These are phyloP conservation scores for Ctena decussata DNA, from an alignment of 2,888 invertebrate species.

Conservation along the genomic window DNA sequence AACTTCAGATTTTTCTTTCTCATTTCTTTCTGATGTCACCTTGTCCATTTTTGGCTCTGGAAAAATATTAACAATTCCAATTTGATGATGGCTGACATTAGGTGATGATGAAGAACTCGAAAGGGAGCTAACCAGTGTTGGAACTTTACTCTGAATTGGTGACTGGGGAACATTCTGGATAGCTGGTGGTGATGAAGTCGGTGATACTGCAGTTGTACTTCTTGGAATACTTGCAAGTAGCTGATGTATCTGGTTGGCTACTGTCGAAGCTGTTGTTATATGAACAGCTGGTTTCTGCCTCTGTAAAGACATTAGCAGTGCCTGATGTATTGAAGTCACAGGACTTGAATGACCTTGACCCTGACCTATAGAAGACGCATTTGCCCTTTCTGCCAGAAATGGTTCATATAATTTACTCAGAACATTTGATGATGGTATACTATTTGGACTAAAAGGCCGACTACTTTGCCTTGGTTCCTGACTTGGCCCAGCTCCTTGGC, in stretches of 20 bases:
- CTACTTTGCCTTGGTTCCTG: not conserved
- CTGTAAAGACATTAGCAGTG: not conserved
- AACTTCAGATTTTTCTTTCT: slow-evolving; percentile 16
- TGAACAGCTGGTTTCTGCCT: slow-evolving; percentile 70
- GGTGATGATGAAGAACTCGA: slow-evolving; percentile 67
- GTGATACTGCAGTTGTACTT: not conserved
- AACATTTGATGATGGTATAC: not conserved
- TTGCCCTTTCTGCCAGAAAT: not conserved
- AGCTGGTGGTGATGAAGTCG: slow-evolving; percentile 1
- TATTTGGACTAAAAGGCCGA: not conserved
- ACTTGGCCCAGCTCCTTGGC: not conserved
- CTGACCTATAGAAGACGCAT: not conserved
- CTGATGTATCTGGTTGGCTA: slow-evolving; percentile 84
- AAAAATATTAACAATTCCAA: slow-evolving; percentile 33
- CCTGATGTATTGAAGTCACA: not conserved
- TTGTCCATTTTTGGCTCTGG: not conserved
- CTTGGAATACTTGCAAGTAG: slow-evolving; percentile 72
- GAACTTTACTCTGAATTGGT: slow-evolving; percentile 64
- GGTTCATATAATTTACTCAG: not conserved
- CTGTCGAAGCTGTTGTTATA: slow-evolving; percentile 70
- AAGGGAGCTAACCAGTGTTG: slow-evolving; percentile 62
- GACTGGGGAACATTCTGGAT: slow-evolving; percentile 30
- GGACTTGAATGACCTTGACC: not conserved
- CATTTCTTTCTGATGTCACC: not conserved
- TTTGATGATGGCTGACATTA: not conserved